Base-by-base conservation (phyloP, 2,113 vertebrate genomes). In the Stigmatopora nigra region DNA sequence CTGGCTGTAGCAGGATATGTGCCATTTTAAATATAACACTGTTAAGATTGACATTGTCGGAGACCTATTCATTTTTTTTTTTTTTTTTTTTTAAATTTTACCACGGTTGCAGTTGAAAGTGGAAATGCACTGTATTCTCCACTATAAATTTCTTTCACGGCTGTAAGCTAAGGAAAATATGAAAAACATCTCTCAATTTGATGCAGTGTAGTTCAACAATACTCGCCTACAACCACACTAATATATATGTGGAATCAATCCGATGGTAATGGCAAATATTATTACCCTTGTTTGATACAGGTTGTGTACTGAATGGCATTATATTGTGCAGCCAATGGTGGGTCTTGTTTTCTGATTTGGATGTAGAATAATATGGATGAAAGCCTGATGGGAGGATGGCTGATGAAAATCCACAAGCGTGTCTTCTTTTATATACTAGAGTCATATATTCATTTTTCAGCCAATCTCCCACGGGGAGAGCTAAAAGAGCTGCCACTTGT, bases 401-500 rank as follows among this genome's bases (percentile, higher is more conserved):
- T 47, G 22, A 25, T 72, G n/a, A 58, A 67, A 59, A 58, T 64
- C 67, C 49, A 61, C 60, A 65, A 3, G 17, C 7, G 38, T 12
- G 59, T 20, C 38, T 7, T 20, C 16, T 59, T 59, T 59, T 59
- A 15, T 22, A 31, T 14, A 31, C 38, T 38, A 14, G n/a, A 61
- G 5, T 7, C 9, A 10, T 41, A 7, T 22, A 61, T 73, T 69
- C 61, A 49, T 57, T 75, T 41, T 61, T 15, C 63, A 80, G 59
- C 47, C 51, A 20, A 51, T 76, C 47, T 79, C 59, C 69, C 77
- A 62, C 55, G 57, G 67, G n/a, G 47, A 75, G 70, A 55, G 73
- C 82, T 74, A 67, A 84, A 83, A 83, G 84, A 70, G 41, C 79
- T 81, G 82, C 83, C 78, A 78, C 82, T 84, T 78, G 76, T 82